Conservation (phyloP, 37 sponge, comb jelly and placozoan genomes). For the Halisarca cf. caerulea region DNA sequence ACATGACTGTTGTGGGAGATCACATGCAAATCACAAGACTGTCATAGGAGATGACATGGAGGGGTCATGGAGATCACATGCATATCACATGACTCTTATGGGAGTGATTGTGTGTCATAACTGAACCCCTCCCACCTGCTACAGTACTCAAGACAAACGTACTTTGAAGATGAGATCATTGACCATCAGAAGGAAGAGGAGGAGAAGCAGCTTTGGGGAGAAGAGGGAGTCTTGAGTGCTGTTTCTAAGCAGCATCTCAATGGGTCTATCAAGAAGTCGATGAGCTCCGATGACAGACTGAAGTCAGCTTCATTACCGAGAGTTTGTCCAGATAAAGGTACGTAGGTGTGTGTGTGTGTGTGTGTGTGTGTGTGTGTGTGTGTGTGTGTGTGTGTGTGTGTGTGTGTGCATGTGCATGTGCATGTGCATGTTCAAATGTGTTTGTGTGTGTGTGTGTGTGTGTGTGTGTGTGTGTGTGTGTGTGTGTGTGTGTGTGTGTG, state of each 20-base stretch:
- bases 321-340: not conserved
- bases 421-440: too few species aligned
- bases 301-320: not conserved
- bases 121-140: not conserved
- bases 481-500: too few species aligned
- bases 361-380: too few species aligned
- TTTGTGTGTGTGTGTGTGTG: too few species aligned
- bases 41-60: not conserved
- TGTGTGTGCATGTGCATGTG: too few species aligned
- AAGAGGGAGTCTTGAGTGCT: not conserved
- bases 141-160: slow-evolving; percentile 61
- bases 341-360: too few species aligned
- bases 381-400: too few species aligned
- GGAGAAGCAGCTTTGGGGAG: slow-evolving; percentile 43
- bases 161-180: slow-evolving; percentile 70
- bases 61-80: not conserved
- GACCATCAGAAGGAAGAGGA: slow-evolving; percentile 73
- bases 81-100: too few species aligned
- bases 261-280: not conserved
- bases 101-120: too few species aligned
- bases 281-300: not conserved
- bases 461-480: too few species aligned
- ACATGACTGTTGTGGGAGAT: too few species aligned
- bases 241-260: not conserved
- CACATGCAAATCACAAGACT: not conserved